Conservation (phyloP, 2,797 vertebrate genomes). For the Etheostoma nigrum region DNA sequence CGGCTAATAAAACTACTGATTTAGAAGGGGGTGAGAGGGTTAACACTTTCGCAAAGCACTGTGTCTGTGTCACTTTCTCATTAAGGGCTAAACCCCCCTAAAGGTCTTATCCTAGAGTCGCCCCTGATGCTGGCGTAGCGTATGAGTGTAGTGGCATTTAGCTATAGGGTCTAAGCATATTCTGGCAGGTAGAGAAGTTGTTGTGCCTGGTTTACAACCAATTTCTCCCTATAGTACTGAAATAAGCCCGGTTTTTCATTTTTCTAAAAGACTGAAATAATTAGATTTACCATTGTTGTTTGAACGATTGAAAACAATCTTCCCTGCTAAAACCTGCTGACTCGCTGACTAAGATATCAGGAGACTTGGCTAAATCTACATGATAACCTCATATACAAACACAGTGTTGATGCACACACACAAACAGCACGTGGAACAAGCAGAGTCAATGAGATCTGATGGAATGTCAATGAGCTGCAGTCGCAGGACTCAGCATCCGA, state of each 20-base stretch:
- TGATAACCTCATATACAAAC: not conserved
- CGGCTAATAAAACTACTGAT: too few relatives aligned
- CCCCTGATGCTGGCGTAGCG: not conserved
- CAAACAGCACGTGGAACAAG: not conserved
- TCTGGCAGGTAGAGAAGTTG: not conserved
- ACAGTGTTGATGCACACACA: not conserved
- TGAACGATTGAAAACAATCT: not conserved
- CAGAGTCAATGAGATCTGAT: slow-evolving; percentile 52
- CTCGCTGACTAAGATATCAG: not conserved
- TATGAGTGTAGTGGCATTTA: not conserved
- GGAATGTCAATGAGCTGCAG: slow-evolving; percentile 50
- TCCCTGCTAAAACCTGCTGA: not conserved
- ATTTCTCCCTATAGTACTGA: too few relatives aligned
- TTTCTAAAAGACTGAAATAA: not conserved
- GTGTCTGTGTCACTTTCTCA: too few relatives aligned
- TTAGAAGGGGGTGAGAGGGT: too few relatives aligned
- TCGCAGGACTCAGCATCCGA: slow-evolving; percentile 42
- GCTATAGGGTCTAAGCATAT: not conserved
- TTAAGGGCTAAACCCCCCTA: too few relatives aligned
- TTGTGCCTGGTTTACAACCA: not conserved
- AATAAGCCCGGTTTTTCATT: not conserved
- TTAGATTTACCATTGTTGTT: not conserved
- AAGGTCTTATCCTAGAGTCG: too few relatives aligned
- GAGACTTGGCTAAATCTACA: not conserved
- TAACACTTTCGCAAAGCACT: too few relatives aligned